Conservation (phyloP, 2,888 invertebrate genomes). For the Byasa hedistus region DNA sequence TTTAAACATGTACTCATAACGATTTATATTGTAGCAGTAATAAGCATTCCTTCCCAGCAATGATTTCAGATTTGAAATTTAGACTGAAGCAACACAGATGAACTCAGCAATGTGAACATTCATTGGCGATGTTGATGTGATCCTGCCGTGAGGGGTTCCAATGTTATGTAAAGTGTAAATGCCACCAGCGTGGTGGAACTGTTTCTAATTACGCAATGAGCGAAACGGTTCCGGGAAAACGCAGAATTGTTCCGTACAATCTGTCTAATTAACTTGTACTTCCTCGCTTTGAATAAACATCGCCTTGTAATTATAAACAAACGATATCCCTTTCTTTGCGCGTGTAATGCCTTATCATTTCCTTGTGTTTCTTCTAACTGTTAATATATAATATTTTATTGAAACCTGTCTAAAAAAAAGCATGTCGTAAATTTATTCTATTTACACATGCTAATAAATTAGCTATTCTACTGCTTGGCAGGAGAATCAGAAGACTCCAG, state of each 20-base stretch:
- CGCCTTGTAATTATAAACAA: constrained; percentile 28
- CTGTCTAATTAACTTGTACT: constrained; percentile 31
- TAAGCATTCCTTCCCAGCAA: no score
- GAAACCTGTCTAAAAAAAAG: no score
- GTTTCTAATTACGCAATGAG: constrained; percentile 30
- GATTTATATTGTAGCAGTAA: no score
- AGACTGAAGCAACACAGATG: not conserved
- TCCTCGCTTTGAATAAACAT: constrained; percentile 29
- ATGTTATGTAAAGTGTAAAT: constrained; percentile 28
- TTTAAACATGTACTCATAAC: no score
- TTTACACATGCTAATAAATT: no score
- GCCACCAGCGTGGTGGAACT: constrained; percentile 16
- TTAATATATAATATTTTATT: not conserved
- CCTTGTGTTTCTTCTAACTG: not conserved
- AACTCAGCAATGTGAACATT: constrained; percentile 1
- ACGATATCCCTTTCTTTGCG: constrained; percentile 24
- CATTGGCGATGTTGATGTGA: constrained; percentile 14
- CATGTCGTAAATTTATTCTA: no score
- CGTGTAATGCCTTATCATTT: not conserved
- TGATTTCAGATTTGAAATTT: no score
- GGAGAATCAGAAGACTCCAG: no score
- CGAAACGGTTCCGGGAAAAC: constrained; percentile 23
- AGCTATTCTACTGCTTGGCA: no score
- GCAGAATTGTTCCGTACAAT: constrained; percentile 28
- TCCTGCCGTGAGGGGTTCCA: constrained; percentile 2